A percentile compares a stretch with the other conserved stretches of the same genome.
phyloP scores from a whole-genome alignment of 2,797 vertebrate species.

The Choloepus didactylus region DNA sequence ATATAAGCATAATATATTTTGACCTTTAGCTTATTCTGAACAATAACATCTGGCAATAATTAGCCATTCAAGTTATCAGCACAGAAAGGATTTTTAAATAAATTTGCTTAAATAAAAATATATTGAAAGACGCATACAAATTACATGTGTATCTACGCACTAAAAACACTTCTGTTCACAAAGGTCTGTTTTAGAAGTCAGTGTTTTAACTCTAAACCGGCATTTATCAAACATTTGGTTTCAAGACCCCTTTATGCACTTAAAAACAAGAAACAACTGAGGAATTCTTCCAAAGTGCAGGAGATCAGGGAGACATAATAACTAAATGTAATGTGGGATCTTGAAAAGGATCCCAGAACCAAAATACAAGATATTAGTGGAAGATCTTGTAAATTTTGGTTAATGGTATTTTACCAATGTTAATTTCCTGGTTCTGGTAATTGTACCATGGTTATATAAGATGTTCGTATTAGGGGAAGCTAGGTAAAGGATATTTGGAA shows the following conservation, averaged over 20 bases:
- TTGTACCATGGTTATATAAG: neutral
- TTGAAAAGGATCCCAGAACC: neutral
- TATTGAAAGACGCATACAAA: neutral
- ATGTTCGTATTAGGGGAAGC: neutral
- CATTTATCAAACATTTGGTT: neutral
- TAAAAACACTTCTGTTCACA: neutral
- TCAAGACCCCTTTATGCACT: neutral
- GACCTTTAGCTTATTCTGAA: constrained; percentile 4
- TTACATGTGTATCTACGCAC: neutral
- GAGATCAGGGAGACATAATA: neutral
- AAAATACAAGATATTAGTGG: neutral
- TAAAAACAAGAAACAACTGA: neutral
- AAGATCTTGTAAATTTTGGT: neutral
- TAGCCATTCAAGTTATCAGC: neutral
- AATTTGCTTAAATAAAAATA: constrained; percentile 24
- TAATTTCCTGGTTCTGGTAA: neutral
- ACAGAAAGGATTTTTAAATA: neutral
- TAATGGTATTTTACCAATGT: neutral
- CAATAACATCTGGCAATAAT: neutral
- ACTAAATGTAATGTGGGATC: neutral
- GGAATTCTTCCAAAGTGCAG: neutral
- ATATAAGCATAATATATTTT: neutral
- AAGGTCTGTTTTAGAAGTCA: neutral
- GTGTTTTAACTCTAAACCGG: neutral
- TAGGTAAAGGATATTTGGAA: neutral